Conservation (phyloP, 2,888 invertebrate species). For the Deilephila elpenor region DNA sequence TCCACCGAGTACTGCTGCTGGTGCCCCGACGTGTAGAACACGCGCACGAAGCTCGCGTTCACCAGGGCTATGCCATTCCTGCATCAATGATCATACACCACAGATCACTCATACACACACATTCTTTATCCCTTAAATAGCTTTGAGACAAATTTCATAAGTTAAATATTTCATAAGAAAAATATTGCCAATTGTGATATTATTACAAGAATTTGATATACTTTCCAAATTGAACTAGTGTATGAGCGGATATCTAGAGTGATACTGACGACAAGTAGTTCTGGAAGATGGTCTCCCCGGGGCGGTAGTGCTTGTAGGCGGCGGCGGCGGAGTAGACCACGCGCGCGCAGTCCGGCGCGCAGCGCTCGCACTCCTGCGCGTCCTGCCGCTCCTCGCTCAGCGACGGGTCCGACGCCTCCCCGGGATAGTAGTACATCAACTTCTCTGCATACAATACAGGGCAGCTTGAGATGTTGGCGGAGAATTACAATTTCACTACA, state of each 20-base stretch:
- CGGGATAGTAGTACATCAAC: constrained; percentile 57
- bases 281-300: background rate
- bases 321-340: constrained; percentile 42
- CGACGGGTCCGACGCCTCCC: constrained; percentile 32
- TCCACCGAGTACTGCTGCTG: constrained; percentile 52
- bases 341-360: constrained; percentile 55
- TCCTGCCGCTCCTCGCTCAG: constrained; percentile 56
- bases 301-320: constrained; percentile 34
- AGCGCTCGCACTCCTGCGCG: constrained; percentile 55
- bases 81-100: background rate
- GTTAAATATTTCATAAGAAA: no score
- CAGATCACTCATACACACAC: no score
- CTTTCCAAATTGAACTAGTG: no score
- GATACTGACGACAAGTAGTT: constrained; percentile 3
- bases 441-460: constrained; percentile 61
- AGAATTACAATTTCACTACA: no score
- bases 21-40: constrained; percentile 43
- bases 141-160: background rate
- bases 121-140: background rate
- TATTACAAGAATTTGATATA: no score
- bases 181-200: no score
- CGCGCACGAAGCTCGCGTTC: constrained; percentile 42
- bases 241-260: background rate
- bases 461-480: constrained; percentile 37
- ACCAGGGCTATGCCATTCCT: background rate